Percentiles rank a stretch among this genome's conserved stretches.
Conservation (phyloP, 2,113 vertebrate species). For the Dasyprocta punctata region DNA sequence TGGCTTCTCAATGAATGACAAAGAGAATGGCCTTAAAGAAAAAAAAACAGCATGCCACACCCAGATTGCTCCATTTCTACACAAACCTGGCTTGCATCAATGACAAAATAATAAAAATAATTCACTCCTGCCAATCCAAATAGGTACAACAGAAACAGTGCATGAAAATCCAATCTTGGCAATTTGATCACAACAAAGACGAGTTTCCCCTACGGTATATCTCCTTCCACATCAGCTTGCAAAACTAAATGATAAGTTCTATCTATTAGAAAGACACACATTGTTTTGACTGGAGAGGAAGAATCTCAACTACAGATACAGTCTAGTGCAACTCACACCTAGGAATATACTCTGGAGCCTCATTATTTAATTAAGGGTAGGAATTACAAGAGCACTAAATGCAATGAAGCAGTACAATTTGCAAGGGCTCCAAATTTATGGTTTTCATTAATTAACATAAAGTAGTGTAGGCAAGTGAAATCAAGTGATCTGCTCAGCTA, state of each 20-base stretch:
- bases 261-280: not conserved
- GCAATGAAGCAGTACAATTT: constrained; percentile 77
- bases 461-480: constrained; percentile 79
- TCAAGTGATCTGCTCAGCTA: constrained; percentile 82
- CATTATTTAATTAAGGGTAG: constrained; percentile 82
- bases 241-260: constrained; percentile 23
- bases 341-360: constrained; percentile 67
- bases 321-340: constrained; percentile 54
- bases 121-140: not conserved
- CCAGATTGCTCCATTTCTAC: not conserved
- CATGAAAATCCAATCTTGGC: not conserved
- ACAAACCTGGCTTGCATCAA: not conserved
- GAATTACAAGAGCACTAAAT: constrained; percentile 80
- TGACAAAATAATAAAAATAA: constrained; percentile 3
- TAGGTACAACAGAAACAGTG: not conserved
- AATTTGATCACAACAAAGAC: not conserved
- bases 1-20: constrained; percentile 22
- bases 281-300: constrained; percentile 7
- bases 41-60: not conserved
- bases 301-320: constrained; percentile 10
- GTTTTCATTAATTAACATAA: constrained; percentile 84
- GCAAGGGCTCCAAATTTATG: constrained; percentile 80
- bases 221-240: not conserved
- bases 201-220: not conserved
- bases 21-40: not conserved